A percentile compares a stretch with the other conserved stretches of the same genome.
phyloP scores from a whole-genome alignment of 2,888 invertebrate species.

The Dryomyza anilis region DNA sequence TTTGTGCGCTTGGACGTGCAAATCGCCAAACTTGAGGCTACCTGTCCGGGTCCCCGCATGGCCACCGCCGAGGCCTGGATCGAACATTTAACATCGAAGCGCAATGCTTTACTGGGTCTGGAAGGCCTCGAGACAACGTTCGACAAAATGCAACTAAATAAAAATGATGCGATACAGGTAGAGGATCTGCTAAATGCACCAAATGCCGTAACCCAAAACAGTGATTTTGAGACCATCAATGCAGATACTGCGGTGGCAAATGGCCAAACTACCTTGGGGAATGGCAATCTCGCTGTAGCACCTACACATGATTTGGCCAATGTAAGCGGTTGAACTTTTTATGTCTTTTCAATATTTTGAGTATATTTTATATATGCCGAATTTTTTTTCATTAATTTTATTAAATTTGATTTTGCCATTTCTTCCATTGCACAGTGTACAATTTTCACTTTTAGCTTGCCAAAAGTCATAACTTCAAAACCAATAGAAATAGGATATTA shows the following conservation, averaged over 20 bases:
- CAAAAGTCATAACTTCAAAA: too few species aligned
- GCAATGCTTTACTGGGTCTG: slow-evolving; percentile 44
- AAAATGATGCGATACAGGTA: too few species aligned
- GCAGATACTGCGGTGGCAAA: too few species aligned
- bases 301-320: slow-evolving; percentile 53
- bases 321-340: slow-evolving; percentile 42
- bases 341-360: too few species aligned
- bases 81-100: slow-evolving; percentile 53
- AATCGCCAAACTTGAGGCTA: slow-evolving; percentile 54
- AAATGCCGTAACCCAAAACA: slow-evolving; percentile 29
- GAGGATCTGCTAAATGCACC: background rate
- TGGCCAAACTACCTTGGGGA: too few species aligned
- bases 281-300: slow-evolving; percentile 46
- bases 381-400: too few species aligned
- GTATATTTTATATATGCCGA: too few species aligned
- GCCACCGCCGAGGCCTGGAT: slow-evolving; percentile 60
- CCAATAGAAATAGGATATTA: too few species aligned
- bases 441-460: too few species aligned
- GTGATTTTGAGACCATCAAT: too few species aligned
- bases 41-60: slow-evolving; percentile 57
- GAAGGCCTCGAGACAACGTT: slow-evolving; percentile 35
- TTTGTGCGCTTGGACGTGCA: slow-evolving; percentile 55
- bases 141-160: background rate
- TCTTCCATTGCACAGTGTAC: too few species aligned
- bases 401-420: too few species aligned